Evolutionary conservation across 2,797 vertebrate genomes (phyloP).

Genomic region (Etheostoma nigrum): DNA sequence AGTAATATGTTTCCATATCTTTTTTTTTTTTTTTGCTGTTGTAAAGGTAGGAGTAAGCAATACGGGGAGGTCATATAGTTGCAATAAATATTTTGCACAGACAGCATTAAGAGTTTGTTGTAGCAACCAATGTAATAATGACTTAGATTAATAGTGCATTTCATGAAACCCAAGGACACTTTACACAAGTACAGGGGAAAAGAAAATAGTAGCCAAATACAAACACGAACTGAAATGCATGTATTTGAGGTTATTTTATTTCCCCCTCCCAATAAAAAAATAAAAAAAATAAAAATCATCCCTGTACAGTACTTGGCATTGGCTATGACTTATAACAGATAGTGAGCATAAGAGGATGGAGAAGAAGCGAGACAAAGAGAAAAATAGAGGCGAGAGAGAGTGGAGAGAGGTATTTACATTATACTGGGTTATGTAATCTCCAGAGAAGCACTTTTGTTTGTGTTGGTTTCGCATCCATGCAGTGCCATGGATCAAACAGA

Average conservation of each 20-base stretch:
- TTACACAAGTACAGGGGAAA: too few relatives aligned
- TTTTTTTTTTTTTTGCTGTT: neutral
- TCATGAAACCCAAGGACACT: too few relatives aligned
- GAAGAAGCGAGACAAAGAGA: constrained; percentile 20
- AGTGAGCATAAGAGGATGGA: constrained; percentile 13
- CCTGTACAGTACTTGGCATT: constrained; percentile 27
- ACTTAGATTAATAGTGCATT: too few relatives aligned
- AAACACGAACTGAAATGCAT: too few relatives aligned
- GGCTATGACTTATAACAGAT: constrained; percentile 10
- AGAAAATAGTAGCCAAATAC: too few relatives aligned
- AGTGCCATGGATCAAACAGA: constrained; percentile 73
- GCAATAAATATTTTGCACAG: too few relatives aligned
- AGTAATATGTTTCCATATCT: constrained; percentile 22
- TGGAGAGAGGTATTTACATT: constrained; percentile 50
- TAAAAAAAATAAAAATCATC: neutral
- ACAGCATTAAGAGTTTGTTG: too few relatives aligned
- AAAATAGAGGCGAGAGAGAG: constrained; percentile 38
- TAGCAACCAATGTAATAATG: too few relatives aligned
- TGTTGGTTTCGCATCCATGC: constrained; percentile 73
- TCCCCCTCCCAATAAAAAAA: neutral
- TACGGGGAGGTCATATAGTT: too few relatives aligned
- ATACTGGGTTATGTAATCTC: constrained; percentile 68
- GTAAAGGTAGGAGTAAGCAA: too few relatives aligned
- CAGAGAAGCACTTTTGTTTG: constrained; percentile 70
- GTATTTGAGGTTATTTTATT: constrained; percentile 12